A percentile compares a stretch with the other conserved stretches of the same genome.
These are phyloP conservation scores for Unio pictorum DNA, from an alignment of 2,888 invertebrate species.

Conservation along the genomic window DNA sequence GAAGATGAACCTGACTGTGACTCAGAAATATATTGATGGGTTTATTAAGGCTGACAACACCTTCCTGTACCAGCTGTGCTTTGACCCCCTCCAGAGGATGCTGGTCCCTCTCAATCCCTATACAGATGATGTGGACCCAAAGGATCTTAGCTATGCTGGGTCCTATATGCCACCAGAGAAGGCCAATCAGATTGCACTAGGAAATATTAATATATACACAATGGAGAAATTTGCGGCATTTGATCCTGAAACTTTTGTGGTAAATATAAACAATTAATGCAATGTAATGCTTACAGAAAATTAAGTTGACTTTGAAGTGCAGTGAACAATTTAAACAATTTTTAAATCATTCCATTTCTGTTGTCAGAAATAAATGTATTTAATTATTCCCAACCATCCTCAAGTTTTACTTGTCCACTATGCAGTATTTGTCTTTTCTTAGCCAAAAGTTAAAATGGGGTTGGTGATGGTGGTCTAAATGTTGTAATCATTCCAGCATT, in stretches of 20 bases:
- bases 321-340: background rate
- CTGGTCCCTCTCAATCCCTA: slow-evolving; percentile 84
- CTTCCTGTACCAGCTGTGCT: slow-evolving; percentile 94
- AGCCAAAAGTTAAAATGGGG: too few species aligned
- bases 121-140: slow-evolving; percentile 76
- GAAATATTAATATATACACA: slow-evolving; percentile 88
- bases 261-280: slow-evolving; percentile 17
- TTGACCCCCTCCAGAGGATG: slow-evolving; percentile 83
- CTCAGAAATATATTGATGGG: slow-evolving; percentile 87
- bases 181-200: slow-evolving; percentile 87
- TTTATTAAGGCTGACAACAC: slow-evolving; percentile 93
- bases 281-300: background rate
- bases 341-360: background rate
- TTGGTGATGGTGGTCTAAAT: too few species aligned
- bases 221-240: slow-evolving; percentile 77
- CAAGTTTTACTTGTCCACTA: too few species aligned
- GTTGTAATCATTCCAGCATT: too few species aligned
- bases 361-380: background rate
- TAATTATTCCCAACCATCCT: too few species aligned
- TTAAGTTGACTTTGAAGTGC: background rate
- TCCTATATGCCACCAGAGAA: slow-evolving; percentile 76
- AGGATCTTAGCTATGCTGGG: slow-evolving; percentile 79
- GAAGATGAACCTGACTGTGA: slow-evolving; percentile 82
- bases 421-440: too few species aligned
- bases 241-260: slow-evolving; percentile 66